A percentile compares a stretch with the other conserved stretches of the same genome.
phyloP scores from a whole-genome alignment of 2,888 invertebrate genomes.

The Drosophila leonis region DNA sequence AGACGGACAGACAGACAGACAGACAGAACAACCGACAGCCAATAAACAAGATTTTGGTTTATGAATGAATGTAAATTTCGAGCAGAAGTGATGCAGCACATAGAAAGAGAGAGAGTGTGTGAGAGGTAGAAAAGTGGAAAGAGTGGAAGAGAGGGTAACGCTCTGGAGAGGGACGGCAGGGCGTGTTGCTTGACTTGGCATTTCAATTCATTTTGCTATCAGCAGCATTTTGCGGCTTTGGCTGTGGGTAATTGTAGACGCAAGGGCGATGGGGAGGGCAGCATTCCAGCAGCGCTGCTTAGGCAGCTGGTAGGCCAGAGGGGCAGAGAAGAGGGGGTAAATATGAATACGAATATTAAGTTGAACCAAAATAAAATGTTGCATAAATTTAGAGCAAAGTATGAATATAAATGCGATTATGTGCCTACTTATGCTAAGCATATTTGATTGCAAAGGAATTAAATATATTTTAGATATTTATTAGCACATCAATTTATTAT shows the following conservation, averaged over 20 bases:
- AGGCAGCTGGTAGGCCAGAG: background rate
- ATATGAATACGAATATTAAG: conserved; percentile 36
- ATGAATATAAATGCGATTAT: conserved; percentile 19
- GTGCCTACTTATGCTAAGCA: conserved; percentile 6
- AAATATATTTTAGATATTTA: background rate
- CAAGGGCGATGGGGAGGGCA: background rate
- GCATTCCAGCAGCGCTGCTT: background rate
- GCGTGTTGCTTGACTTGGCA: conserved; percentile 43
- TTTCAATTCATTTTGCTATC: conserved; percentile 66
- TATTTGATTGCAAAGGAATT: background rate
- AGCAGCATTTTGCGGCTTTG: conserved; percentile 49
- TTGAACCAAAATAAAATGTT: conserved; percentile 33
- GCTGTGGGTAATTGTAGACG: conserved; percentile 24
- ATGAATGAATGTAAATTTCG: conserved; percentile 71
- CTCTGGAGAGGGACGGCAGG: background rate
- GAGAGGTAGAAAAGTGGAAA: background rate
- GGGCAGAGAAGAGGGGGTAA: background rate
- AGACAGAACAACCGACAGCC: conserved; percentile 34
- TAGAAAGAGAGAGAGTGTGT: background rate
- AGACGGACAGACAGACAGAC: conserved; percentile 2
- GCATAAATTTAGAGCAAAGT: conserved; percentile 36
- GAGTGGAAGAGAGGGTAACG: background rate
- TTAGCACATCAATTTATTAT: background rate
- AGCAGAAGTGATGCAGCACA: conserved; percentile 11
- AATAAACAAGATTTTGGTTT: conserved; percentile 78